These are phyloP conservation scores for Rhodinocichla rosea DNA, from an alignment of 2,113 vertebrate genomes.

Conservation along the genomic window DNA sequence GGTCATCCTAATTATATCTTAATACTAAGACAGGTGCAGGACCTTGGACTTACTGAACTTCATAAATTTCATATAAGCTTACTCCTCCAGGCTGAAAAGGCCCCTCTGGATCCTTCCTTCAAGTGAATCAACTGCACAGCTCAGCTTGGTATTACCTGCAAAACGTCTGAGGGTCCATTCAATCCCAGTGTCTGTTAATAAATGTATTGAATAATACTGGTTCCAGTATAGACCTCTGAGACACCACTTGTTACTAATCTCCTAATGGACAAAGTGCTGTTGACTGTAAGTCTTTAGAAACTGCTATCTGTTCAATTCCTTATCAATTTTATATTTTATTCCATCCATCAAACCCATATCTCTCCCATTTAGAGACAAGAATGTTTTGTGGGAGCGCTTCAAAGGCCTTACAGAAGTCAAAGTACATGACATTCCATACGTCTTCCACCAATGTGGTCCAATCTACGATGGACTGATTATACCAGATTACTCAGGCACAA, in stretches of 20 bases:
- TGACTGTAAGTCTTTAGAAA: not conserved
- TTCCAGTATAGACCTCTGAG: not conserved
- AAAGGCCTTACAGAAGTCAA: not conserved
- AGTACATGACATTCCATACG: not conserved
- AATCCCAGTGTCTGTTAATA: not conserved
- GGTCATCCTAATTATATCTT: not conserved
- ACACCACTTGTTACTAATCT: not conserved
- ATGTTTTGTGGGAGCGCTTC: not conserved
- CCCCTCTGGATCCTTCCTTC: not conserved
- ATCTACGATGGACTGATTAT: not conserved
- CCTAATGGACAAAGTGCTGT: not conserved
- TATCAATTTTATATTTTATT: not conserved
- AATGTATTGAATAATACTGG: not conserved
- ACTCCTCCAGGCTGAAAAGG: not conserved
- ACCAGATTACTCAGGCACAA: not conserved
- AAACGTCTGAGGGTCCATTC: not conserved
- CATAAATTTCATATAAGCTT: not conserved
- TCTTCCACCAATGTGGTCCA: not conserved
- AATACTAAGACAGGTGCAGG: not conserved
- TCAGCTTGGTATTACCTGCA: not conserved
- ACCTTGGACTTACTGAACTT: not conserved
- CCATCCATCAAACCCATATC: not conserved
- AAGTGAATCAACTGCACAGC: not conserved
- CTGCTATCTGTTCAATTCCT: not conserved
- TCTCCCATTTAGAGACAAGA: not conserved